Evolutionary conservation across 2,113 vertebrate species (phyloP), one percentile per base, ranked within the genome.

Genomic region (Cottus gobio): DNA sequence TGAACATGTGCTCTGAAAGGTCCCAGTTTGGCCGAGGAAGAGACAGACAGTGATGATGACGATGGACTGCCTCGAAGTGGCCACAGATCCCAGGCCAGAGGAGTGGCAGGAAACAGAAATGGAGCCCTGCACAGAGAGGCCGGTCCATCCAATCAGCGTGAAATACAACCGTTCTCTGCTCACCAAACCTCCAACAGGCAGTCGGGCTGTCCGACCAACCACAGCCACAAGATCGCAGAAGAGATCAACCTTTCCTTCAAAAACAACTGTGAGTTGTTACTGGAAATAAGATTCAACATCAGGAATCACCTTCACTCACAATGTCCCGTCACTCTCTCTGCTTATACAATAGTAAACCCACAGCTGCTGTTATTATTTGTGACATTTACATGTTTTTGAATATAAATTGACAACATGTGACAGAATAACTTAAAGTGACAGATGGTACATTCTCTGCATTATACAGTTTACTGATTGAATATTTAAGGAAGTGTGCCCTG

Each of bases 181-280:
- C 66, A 54, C 57, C 74, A 71, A 54, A 79, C 88, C 2, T 71
- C 71, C 0, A 79, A 76, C 75, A 91, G 89, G 76, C 92, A 90
- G 30, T 81, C 81, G 4, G 73, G 82, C 71, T 95, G 93, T 31
- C 86, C 94, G 62, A 71, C 91, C 65, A 90, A 81, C 54, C 88
- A 94, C 85, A 93, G 92, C 90, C 94, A 95, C 57, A 95, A 92
- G 91, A 93, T 93, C 92, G 83, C 90, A 39, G 62, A 92, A 11
- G 88, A 93, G 31, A 62, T 87, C 22, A 82, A 93, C 77, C 75
- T 91, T n/a, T 79, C 90, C 30, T 91, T 93, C 84, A 91, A 91
- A 88, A 93, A 91, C 71, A 93, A 91, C 66, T 85, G 94, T 95
- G 84, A 88, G 93, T 93, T 78, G 24, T 52, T 79, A 0, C 42